Evolutionary conservation across 2,797 vertebrate species (phyloP), one percentile per base, ranked within the genome.

Genomic region (Bradypus variegatus): DNA sequence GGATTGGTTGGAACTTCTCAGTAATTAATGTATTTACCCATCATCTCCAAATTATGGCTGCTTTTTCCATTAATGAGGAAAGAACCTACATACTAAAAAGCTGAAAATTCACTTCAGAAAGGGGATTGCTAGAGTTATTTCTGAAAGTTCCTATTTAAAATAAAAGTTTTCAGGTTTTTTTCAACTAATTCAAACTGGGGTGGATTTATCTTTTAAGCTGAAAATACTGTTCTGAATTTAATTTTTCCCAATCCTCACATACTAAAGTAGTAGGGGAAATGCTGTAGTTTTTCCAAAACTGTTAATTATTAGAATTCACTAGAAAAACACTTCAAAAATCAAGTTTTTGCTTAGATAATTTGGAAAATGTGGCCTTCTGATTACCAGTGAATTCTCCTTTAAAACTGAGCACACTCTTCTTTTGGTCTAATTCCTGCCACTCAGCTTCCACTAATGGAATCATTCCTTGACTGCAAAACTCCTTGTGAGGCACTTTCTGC

Each of bases 151-250:
- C 8, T 77, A 69, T 72, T 72, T 31, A 27, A 93, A 89, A 72
- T 12, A 58, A 69, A 60, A 53, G 21, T 67, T n/a, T 25, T 75
- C 31, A 33, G 2, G 60, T 86, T 84, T 87, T 69, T 77, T 41
- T 29, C 81, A 77, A 91, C 38, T 79, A 69, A 45, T 79, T 86
- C 25, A 86, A 91, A 82, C 11, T 45, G 93, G 21, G 33, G 64
- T 21, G 86, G n/a, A 69, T 82, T 62, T 53, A 67, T 67, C 67
- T 64, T 73, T 90, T 53, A 18, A 91, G 50, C 13, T 87, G 78
- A 92, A 86, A 92, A 76, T 79, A 88, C 8, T 67, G 60, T 76
- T 87, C n/a, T 79, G 78, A 94, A 89, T 89, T 87, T 80, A 77
- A 85, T 89, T 72, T 14, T 91, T 48, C 36, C 33, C 29, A 36